A percentile compares a stretch with the other conserved stretches of the same genome.
These are phyloP conservation scores for Drosophila oshimai DNA, from an alignment of 1,140 invertebrate genomes.

Conservation along the genomic window DNA sequence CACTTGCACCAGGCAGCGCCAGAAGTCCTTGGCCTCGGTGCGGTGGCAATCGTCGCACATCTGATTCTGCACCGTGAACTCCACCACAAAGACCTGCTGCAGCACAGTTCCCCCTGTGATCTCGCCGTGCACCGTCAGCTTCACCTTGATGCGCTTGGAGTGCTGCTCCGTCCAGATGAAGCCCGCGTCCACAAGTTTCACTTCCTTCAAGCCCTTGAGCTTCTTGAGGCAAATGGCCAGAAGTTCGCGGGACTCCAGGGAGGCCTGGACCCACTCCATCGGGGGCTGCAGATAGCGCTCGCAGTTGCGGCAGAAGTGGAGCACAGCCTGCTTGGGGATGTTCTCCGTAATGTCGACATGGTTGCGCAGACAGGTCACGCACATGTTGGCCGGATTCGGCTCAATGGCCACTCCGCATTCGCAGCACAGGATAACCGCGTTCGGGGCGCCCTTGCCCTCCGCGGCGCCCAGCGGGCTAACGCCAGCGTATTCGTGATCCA, in stretches of 20 bases:
- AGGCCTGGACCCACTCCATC: conserved; percentile 93
- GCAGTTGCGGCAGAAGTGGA: conserved; percentile 96
- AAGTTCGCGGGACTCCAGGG: conserved; percentile 96
- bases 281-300: conserved; percentile 98
- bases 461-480: conserved; percentile 33
- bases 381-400: conserved; percentile 99
- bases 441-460: conserved; percentile 5
- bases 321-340: conserved; percentile 96
- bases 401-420: conserved; percentile 92
- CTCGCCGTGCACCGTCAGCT: conserved; percentile 98
- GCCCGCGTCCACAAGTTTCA: conserved; percentile 96
- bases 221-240: conserved; percentile 96
- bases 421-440: conserved; percentile 85
- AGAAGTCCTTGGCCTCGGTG: conserved; percentile 98
- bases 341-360: conserved; percentile 97
- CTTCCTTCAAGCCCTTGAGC: conserved; percentile 94
- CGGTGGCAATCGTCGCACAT: conserved; percentile 99
- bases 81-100: conserved; percentile 97
- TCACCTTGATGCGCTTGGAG: conserved; percentile 98
- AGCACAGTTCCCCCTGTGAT: conserved; percentile 91
- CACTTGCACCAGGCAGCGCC: conserved; percentile 95
- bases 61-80: conserved; percentile 94
- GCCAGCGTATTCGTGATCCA: conserved; percentile 53
- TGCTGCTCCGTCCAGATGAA: conserved; percentile 99
- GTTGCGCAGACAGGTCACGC: conserved; percentile 94